phyloP scores from a whole-genome alignment of 2,888 invertebrate species.

The Eutolmus rufibarbis region DNA sequence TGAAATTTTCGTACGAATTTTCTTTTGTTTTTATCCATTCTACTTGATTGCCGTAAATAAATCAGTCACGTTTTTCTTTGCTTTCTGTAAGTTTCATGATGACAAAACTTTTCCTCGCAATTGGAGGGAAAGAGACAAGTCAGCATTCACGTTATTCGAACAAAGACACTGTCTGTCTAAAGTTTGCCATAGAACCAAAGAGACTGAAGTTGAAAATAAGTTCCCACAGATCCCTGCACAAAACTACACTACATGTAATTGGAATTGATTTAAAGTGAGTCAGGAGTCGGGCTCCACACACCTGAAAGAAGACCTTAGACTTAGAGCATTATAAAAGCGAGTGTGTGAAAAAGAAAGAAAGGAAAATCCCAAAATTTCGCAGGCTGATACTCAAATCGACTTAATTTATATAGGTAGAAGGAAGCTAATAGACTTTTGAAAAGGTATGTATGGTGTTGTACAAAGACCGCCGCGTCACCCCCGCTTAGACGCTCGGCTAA shows the following conservation, averaged over 20 bases:
- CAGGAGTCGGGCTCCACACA: background rate
- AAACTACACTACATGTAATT: background rate
- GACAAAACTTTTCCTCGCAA: slow-evolving; percentile 14
- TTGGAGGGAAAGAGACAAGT: background rate
- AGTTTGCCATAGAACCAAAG: background rate
- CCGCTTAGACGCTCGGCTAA: background rate
- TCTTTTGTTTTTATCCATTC: background rate
- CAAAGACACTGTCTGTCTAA: background rate
- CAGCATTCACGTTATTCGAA: background rate
- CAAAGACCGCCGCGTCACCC: background rate
- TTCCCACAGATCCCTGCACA: background rate
- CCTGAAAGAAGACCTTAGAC: background rate
- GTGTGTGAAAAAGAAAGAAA: background rate
- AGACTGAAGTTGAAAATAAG: background rate
- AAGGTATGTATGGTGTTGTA: background rate
- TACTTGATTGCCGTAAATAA: background rate
- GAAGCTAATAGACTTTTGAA: slow-evolving; percentile 8
- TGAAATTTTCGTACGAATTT: background rate
- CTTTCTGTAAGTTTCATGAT: slow-evolving; percentile 10
- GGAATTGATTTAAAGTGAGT: background rate
- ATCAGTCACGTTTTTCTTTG: slow-evolving; percentile 7
- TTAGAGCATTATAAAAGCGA: background rate
- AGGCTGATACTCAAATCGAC: background rate
- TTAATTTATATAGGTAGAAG: background rate
- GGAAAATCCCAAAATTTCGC: background rate